Evolutionary conservation across 1,140 invertebrate species (phyloP).

Genomic region (Lepeophtheirus salmonis): DNA sequence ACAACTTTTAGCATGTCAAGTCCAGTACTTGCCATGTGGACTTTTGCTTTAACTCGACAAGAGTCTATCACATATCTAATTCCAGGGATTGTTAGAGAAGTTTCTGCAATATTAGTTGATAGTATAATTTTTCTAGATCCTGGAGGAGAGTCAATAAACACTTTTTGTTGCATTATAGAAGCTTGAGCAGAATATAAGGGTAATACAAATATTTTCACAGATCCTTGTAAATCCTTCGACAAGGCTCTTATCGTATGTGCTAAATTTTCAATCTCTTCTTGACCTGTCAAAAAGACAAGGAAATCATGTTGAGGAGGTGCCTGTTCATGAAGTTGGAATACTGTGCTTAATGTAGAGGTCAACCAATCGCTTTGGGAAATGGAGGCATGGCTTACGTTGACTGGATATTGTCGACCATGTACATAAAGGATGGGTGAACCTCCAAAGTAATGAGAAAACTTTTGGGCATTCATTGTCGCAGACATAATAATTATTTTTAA

Average conservation of each 20-base stretch:
- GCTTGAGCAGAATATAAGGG: constrained; percentile 61
- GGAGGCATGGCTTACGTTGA: constrained; percentile 32
- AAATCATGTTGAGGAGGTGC: constrained; percentile 54
- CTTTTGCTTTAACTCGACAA: constrained; percentile 76
- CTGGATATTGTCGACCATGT: constrained; percentile 65
- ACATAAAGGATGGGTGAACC: constrained; percentile 65
- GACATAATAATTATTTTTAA: constrained; percentile 65
- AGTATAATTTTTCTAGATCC: constrained; percentile 70
- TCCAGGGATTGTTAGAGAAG: constrained; percentile 82
- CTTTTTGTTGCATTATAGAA: constrained; percentile 48
- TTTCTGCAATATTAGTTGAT: constrained; percentile 95
- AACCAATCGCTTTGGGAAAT: constrained; percentile 11
- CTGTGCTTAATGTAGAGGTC: constrained; percentile 46
- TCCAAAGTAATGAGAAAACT: constrained; percentile 76
- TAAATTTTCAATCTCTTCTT: constrained; percentile 90
- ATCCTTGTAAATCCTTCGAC: constrained; percentile 29
- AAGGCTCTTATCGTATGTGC: constrained; percentile 50
- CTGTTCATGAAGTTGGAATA: constrained; percentile 75
- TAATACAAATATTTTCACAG: constrained; percentile 43
- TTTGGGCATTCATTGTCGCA: constrained; percentile 84
- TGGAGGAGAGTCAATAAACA: constrained; percentile 50
- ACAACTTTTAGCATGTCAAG: constrained; percentile 59
- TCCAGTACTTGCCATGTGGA: constrained; percentile 57
- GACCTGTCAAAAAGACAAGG: constrained; percentile 90
- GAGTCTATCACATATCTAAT: constrained; percentile 86